Conservation (phyloP, 2,113 vertebrate genomes). For the Tautogolabrus adspersus region DNA sequence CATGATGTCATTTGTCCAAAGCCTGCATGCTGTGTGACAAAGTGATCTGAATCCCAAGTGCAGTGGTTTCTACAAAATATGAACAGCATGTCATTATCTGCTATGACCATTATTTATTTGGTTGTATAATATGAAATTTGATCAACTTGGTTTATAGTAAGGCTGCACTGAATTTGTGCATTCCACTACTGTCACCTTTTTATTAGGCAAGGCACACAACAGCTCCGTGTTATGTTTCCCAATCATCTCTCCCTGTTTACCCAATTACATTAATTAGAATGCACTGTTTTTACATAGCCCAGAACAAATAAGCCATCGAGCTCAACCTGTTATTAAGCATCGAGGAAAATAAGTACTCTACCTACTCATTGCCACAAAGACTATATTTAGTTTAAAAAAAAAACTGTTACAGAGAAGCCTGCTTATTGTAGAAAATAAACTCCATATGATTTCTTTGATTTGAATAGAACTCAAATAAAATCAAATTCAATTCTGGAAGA, state of each 20-base stretch:
- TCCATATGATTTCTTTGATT: not conserved
- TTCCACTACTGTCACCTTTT: conserved; percentile 39
- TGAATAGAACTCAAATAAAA: not conserved
- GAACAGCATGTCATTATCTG: conserved; percentile 35
- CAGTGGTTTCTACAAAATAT: conserved; percentile 26
- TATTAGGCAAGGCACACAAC: conserved; percentile 42
- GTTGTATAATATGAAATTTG: not conserved
- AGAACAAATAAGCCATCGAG: conserved; percentile 71
- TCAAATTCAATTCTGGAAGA: too few species aligned
- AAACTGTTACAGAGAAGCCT: not conserved
- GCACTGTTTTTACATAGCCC: conserved; percentile 67
- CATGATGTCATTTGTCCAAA: conserved; percentile 47
- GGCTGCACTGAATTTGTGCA: conserved; percentile 30
- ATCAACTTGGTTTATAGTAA: conserved; percentile 1
- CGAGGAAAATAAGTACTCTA: conserved; percentile 67
- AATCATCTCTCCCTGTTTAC: conserved; percentile 70
- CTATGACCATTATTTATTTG: not conserved
- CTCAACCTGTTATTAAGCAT: conserved; percentile 65
- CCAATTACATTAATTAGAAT: conserved; percentile 76
- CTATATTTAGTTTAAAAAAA: conserved; percentile 9
- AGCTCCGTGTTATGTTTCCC: conserved; percentile 41
- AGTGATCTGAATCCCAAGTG: conserved; percentile 34
- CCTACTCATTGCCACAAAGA: conserved; percentile 47
- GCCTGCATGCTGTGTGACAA: conserved; percentile 10
- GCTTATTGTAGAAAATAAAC: not conserved